Percentiles rank a stretch among this genome's conserved stretches.
Evolutionary conservation across 2,797 vertebrate genomes (phyloP).

Genomic region (Aulostomus chinensis): DNA sequence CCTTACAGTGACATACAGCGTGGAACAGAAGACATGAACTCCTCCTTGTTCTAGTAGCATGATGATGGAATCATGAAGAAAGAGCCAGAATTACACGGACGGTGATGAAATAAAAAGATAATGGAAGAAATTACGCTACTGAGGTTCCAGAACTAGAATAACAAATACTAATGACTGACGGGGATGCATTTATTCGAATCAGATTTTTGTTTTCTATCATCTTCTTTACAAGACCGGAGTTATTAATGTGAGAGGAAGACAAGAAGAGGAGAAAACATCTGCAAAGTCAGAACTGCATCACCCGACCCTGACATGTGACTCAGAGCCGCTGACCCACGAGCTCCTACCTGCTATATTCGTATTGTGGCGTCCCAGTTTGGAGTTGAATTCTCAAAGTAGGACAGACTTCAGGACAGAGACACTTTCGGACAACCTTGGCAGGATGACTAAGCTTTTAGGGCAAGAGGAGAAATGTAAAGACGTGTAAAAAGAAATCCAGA

Average conservation of each 20-base stretch:
- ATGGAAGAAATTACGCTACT: no score
- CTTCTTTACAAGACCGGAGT: not conserved
- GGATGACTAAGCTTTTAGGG: constrained; percentile 50
- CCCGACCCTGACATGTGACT: not conserved
- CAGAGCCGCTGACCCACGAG: not conserved
- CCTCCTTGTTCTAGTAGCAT: no score
- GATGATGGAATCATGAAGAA: no score
- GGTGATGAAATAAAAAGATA: no score
- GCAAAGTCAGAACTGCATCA: not conserved
- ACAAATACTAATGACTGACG: no score
- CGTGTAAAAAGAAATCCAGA: not conserved
- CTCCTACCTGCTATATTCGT: constrained; percentile 46
- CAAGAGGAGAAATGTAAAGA: constrained; percentile 11
- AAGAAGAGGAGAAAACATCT: not conserved
- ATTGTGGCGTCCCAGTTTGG: constrained; percentile 50
- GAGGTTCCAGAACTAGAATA: no score
- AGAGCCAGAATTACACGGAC: no score
- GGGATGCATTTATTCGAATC: no score
- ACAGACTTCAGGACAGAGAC: constrained; percentile 43
- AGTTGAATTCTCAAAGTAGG: constrained; percentile 32
- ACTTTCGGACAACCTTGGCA: constrained; percentile 66
- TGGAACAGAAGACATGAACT: no score
- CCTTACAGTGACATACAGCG: no score
- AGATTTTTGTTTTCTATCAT: no score
- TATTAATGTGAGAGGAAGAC: no score